A percentile compares a stretch with the other conserved stretches of the same genome.
Evolutionary conservation across 2,113 vertebrate genomes (phyloP).

Genomic region (Gallinago jamesoni): DNA sequence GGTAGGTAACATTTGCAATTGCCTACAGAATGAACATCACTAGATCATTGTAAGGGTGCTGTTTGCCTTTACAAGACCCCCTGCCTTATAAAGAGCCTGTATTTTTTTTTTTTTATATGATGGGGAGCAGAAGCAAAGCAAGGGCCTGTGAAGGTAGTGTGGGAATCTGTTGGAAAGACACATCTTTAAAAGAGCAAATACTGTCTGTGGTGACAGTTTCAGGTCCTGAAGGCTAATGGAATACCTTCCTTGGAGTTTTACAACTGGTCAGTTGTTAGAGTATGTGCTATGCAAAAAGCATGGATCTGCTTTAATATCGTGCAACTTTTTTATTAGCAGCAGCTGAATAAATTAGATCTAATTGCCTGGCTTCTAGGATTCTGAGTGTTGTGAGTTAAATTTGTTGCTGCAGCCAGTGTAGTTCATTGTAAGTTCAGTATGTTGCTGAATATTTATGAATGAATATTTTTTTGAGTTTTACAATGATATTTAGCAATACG

Average conservation of each 20-base stretch:
- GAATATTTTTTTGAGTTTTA: conserved; percentile 54
- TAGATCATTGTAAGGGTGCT: neutral
- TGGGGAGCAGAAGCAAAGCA: neutral
- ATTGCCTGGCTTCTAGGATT: neutral
- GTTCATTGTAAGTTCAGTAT: conserved; percentile 62
- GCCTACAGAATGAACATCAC: neutral
- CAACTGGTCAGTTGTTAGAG: neutral
- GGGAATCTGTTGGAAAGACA: neutral
- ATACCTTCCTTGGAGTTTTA: neutral
- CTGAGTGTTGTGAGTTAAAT: conserved; percentile 46
- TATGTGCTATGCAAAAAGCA: neutral
- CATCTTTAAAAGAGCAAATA: neutral
- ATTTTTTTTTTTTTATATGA: neutral
- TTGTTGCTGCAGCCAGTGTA: conserved; percentile 2
- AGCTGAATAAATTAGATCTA: neutral
- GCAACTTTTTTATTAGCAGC: neutral
- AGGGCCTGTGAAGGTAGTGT: neutral
- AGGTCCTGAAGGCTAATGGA: neutral
- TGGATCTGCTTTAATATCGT: neutral
- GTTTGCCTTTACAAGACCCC: neutral
- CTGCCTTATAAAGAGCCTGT: neutral
- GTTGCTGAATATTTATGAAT: conserved; percentile 70
- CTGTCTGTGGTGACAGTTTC: neutral
- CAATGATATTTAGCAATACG: conserved; percentile 47
- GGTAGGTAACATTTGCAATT: neutral